Conservation (phyloP, 2,797 vertebrate genomes). For the Mareca penelope region DNA sequence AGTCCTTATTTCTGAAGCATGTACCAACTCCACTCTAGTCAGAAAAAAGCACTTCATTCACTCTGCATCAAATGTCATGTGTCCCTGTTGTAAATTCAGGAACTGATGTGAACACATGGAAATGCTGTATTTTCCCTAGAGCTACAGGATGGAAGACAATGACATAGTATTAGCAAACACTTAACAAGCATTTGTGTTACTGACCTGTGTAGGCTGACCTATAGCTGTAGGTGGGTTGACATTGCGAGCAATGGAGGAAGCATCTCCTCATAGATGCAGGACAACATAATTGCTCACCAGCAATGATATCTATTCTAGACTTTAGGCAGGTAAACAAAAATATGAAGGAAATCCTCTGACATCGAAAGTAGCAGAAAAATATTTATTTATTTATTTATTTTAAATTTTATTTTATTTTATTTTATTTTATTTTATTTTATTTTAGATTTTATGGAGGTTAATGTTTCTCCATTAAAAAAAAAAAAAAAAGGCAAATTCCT, state of each 20-base stretch:
- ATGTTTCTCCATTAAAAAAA: too few relatives aligned
- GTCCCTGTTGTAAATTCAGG: not conserved
- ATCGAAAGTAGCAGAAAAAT: not conserved
- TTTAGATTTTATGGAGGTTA: not conserved
- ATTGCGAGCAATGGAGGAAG: not conserved
- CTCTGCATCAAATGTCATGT: not conserved
- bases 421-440: too few relatives aligned
- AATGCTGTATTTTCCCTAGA: not conserved
- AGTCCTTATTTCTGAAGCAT: not conserved
- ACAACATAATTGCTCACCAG: not conserved
- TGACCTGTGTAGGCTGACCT: not conserved
- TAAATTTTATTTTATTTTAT: not conserved
- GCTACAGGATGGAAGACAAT: not conserved
- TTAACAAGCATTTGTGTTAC: not conserved
- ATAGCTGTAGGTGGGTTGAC: not conserved
- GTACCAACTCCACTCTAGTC: not conserved
- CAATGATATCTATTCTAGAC: not conserved
- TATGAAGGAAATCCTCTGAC: not conserved
- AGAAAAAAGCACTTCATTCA: not conserved
- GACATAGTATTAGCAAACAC: rapidly evolving
- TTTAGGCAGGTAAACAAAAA: not conserved
- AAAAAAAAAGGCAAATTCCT: not conserved
- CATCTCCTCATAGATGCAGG: not conserved
- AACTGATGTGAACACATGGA: not conserved
- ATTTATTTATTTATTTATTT: too few relatives aligned